A percentile compares a stretch with the other conserved stretches of the same genome.
These are phyloP conservation scores for Spilarctia lutea DNA, from an alignment of 2,888 invertebrate genomes.

Conservation along the genomic window DNA sequence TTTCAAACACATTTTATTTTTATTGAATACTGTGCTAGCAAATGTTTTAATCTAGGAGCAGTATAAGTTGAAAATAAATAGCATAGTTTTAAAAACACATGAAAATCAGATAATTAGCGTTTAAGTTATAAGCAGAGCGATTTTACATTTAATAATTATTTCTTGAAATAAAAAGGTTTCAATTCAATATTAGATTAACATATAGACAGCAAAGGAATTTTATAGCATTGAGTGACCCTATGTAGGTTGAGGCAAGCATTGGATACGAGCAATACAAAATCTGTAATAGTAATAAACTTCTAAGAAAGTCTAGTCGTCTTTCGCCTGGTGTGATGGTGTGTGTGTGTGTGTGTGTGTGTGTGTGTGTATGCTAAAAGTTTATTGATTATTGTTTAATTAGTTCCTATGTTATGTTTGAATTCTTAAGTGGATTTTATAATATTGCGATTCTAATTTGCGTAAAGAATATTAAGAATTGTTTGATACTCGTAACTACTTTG, in stretches of 20 bases:
- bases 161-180: too few species aligned
- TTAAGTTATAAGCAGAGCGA: slow-evolving; percentile 32
- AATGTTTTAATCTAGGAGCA: slow-evolving; percentile 42
- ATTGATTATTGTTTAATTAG: background rate
- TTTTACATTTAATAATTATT: background rate
- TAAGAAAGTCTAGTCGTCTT: too few species aligned
- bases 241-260: too few species aligned
- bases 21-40: slow-evolving; percentile 22
- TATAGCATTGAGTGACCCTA: background rate
- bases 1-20: background rate
- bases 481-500: background rate
- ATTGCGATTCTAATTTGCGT: background rate
- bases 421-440: background rate
- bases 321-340: too few species aligned
- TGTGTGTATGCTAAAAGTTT: too few species aligned
- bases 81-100: slow-evolving; percentile 48
- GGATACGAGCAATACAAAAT: too few species aligned
- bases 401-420: background rate
- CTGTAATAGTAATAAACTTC: too few species aligned
- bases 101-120: slow-evolving; percentile 47
- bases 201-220: background rate
- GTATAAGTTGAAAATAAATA: slow-evolving; percentile 49
- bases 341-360: too few species aligned
- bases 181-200: too few species aligned
- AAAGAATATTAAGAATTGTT: background rate